phyloP scores from a whole-genome alignment of 92 coral and sea anemone genomes.

The Montipora capitata region DNA sequence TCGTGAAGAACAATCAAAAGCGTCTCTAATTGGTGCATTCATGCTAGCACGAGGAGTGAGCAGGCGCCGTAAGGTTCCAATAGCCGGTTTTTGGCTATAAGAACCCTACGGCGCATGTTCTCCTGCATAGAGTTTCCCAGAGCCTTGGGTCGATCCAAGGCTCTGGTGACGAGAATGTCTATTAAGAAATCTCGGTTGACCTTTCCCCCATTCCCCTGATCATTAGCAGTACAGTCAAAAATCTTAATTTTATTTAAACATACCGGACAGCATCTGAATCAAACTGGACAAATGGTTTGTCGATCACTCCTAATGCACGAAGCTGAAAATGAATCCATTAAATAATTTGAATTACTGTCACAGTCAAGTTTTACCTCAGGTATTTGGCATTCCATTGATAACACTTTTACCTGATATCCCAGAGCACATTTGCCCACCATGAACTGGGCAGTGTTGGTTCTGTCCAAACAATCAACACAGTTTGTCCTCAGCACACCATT shows the following conservation, averaged over 20 bases:
- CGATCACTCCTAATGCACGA: slow-evolving; percentile 95
- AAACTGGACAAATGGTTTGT: slow-evolving; percentile 90
- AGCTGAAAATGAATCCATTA: slow-evolving; percentile 59
- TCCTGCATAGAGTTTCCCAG: no score
- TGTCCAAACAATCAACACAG: slow-evolving; percentile 99
- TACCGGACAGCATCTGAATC: slow-evolving; percentile 98
- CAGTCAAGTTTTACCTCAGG: background rate
- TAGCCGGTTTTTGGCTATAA: no score
- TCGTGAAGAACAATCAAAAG: no score
- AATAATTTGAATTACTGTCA: background rate
- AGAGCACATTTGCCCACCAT: slow-evolving; percentile 98
- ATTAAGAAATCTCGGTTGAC: no score
- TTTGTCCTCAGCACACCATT: slow-evolving; percentile 95
- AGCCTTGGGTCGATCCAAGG: no score
- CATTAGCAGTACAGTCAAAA: background rate
- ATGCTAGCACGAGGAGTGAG: no score
- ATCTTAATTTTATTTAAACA: background rate
- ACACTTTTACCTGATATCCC: slow-evolving; percentile 88
- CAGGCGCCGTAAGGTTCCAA: no score
- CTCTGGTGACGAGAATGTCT: no score
- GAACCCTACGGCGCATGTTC: no score
- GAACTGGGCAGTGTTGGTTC: slow-evolving; percentile 99
- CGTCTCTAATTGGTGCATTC: no score
- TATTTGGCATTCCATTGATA: slow-evolving; percentile 24
- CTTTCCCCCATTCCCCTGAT: no score